Conservation (phyloP, 2,888 invertebrate species). For the Xestia rhomboidea region DNA sequence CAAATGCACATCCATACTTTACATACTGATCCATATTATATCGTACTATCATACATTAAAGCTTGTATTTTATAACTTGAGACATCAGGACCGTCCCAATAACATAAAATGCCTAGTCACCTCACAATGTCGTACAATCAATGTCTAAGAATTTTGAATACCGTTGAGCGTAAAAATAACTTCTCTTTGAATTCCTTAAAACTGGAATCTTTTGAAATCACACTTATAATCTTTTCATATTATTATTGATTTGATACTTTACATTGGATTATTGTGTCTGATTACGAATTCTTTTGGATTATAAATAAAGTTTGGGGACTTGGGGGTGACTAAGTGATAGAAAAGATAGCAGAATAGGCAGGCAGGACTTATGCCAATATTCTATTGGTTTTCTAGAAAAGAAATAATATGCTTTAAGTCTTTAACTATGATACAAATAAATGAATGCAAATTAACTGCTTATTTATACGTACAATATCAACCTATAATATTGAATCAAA, state of each 20-base stretch:
- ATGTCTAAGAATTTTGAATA: constrained; percentile 53
- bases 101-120: constrained; percentile 21
- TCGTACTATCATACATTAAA: not conserved
- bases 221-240: constrained; percentile 26
- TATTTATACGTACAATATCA: not conserved
- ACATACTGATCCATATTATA: not conserved
- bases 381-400: not conserved
- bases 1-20: not conserved
- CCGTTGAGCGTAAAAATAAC: constrained; percentile 39
- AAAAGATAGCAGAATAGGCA: not conserved
- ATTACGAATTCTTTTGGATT: constrained; percentile 20
- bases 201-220: constrained; percentile 51
- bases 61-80: not conserved
- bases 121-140: constrained; percentile 31
- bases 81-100: constrained; percentile 16
- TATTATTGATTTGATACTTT: constrained; percentile 15
- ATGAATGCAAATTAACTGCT: not conserved
- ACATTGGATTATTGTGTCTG: constrained; percentile 6
- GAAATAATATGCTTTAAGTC: no score
- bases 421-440: not conserved
- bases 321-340: not conserved
- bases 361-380: not conserved
- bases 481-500: not conserved
- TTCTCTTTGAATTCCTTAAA: constrained; percentile 55
- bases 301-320: constrained; percentile 11